Base-by-base conservation (phyloP, 1,140 invertebrate genomes). In the Odontomachus brunneus region DNA sequence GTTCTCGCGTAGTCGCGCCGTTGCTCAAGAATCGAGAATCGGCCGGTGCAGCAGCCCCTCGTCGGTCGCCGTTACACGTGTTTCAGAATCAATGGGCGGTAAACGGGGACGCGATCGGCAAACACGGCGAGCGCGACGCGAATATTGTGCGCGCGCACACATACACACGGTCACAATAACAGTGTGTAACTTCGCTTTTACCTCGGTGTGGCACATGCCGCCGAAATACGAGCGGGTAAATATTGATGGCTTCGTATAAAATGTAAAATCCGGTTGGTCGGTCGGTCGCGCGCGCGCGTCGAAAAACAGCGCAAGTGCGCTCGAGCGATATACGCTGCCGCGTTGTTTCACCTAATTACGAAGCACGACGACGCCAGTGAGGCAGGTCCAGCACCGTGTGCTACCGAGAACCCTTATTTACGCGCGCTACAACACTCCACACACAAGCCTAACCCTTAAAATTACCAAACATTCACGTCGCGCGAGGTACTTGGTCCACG, bases 201-300 rank as follows among this genome's bases (percentile, higher is more conserved):
- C 75, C 51, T 71, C 75, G 65, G 65, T 44, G 65, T 4, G 51
- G 75, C 69, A 17, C 51, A 84, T 22, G 19, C 67, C 26, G 14
- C 65, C 57, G 51, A 82, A 84, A 84, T 84, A 57, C 60, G 78
- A 9, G 26, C 62, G 60, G 44, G n/a, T 67, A 82, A 84, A 82
- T 71, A 84, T 82, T 84, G 19, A 84, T n/a, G 7, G 5, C n/a
- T 19, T 65, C 49, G 12, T 67, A 19, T 55, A 78, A 78, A 55
- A 67, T 71, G 66, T 82, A 66, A 84, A 73, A 84, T 51, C 60
- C 49, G 38, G 38, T 11, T 7, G 29, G 38, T 44, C 38, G 38
- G 3, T 44, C 9, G 29, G 29, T 2, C 5, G 14, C 57, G 26
- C 15, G 44, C 19, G 29, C 19, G 14, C 19, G 19, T 24, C 29